A percentile compares a stretch with the other conserved stretches of the same genome.
Evolutionary conservation across 2,113 vertebrate species (phyloP).

Genomic region (Rhinopomastus cyanomelas): DNA sequence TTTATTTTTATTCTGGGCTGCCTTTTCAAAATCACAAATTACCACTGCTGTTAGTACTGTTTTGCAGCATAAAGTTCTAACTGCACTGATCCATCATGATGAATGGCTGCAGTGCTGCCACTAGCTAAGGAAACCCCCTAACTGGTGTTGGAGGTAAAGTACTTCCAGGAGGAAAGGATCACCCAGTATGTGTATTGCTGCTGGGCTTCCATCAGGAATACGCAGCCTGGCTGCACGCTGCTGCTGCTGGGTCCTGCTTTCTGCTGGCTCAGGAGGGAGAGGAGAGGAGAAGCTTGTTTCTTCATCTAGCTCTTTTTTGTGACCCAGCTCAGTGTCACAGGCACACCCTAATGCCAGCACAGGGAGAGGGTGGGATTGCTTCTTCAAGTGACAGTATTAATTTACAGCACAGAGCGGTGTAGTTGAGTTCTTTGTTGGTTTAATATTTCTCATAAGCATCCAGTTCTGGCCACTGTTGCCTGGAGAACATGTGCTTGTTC

Average conservation of each 20-base stretch:
- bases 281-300: background rate
- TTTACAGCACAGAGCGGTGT: background rate
- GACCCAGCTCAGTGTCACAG: background rate
- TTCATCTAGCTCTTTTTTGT: background rate
- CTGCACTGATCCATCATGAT: background rate
- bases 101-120: background rate
- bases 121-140: background rate
- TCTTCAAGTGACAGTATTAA: background rate
- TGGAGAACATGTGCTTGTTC: too few species aligned
- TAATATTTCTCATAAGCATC: background rate
- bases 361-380: background rate
- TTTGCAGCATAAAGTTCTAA: background rate
- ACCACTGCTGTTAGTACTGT: background rate
- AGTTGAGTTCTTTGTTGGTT: background rate
- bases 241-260: background rate
- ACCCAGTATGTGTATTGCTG: background rate
- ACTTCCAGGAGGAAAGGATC: background rate
- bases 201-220: background rate
- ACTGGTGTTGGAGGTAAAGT: background rate
- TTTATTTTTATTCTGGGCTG: conserved; percentile 47
- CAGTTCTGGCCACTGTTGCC: background rate
- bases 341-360: background rate
- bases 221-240: fast-evolving
- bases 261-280: background rate
- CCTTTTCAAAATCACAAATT: conserved; percentile 2